Percentiles rank a stretch among this genome's conserved stretches.
phyloP scores from a whole-genome alignment of 2,888 invertebrate genomes.

The Choristoneura rosaceana region DNA sequence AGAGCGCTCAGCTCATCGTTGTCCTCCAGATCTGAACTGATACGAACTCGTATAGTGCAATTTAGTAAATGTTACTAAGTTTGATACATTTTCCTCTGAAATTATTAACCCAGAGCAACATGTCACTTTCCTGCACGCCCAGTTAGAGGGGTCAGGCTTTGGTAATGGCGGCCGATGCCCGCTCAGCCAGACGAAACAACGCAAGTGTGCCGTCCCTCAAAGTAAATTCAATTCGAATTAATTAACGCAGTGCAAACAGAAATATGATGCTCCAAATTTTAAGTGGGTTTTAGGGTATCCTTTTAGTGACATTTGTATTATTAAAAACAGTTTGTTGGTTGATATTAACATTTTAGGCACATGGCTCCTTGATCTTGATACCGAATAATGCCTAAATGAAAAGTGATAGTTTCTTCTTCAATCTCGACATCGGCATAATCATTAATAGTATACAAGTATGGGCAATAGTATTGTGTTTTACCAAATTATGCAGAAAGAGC shows the following conservation, averaged over 20 bases:
- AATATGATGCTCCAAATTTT: conserved; percentile 20
- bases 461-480: too few species aligned
- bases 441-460: too few species aligned
- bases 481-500: too few species aligned
- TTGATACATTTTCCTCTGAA: conserved; percentile 21
- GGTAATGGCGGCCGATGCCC: conserved; percentile 52
- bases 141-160: conserved; percentile 33
- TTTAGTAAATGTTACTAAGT: neutral
- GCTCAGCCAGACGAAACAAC: conserved; percentile 63
- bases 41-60: neutral
- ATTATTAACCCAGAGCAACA: conserved; percentile 15
- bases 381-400: too few species aligned
- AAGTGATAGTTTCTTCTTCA: too few species aligned
- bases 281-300: conserved; percentile 1
- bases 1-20: neutral
- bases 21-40: too few species aligned
- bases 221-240: conserved; percentile 61
- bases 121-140: conserved; percentile 23
- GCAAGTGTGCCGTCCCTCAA: conserved; percentile 55
- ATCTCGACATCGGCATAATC: too few species aligned
- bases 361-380: too few species aligned
- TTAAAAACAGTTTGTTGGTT: neutral
- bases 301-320: neutral
- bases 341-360: too few species aligned
- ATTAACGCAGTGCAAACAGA: conserved; percentile 48